Percentiles rank a stretch among this genome's conserved stretches.
phyloP scores from a whole-genome alignment of 2,797 vertebrate genomes.

The Protonibea diacanthus region DNA sequence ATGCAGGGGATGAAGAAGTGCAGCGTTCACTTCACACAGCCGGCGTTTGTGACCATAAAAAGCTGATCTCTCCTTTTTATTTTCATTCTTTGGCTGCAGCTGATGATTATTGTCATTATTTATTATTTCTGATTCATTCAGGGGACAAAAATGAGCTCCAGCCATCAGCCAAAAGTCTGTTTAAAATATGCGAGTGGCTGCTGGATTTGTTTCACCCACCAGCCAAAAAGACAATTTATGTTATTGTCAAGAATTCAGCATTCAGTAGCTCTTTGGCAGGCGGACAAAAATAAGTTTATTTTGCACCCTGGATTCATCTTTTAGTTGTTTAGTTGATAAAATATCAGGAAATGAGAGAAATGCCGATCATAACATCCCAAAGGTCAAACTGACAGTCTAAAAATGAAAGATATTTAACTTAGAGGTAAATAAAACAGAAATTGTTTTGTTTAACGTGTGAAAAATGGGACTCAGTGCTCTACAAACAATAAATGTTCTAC shows the following conservation, averaged over 20 bases:
- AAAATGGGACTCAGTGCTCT: not conserved
- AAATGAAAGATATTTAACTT: not conserved
- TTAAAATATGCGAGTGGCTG: too few relatives aligned
- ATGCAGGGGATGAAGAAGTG: not conserved
- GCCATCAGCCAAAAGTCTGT: too few relatives aligned
- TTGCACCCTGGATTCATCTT: not conserved
- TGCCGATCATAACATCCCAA: not conserved
- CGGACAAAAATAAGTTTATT: too few relatives aligned
- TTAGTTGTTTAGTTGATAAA: not conserved
- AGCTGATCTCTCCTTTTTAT: not conserved
- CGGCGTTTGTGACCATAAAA: not conserved
- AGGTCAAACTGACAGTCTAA: not conserved
- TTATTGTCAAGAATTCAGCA: too few relatives aligned
- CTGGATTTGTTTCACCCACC: too few relatives aligned
- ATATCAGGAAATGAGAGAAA: not conserved
- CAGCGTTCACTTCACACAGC: not conserved
- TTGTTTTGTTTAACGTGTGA: not conserved
- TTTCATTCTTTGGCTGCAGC: not conserved
- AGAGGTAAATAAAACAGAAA: not conserved
- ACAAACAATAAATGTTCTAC: not conserved
- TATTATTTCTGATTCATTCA: not conserved
- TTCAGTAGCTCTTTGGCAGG: too few relatives aligned
- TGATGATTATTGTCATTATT: not conserved
- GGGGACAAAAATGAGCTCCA: too few relatives aligned
- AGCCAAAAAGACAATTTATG: too few relatives aligned